Base-by-base conservation (phyloP, 1,140 invertebrate species). In the Xylocopa sonorina region DNA sequence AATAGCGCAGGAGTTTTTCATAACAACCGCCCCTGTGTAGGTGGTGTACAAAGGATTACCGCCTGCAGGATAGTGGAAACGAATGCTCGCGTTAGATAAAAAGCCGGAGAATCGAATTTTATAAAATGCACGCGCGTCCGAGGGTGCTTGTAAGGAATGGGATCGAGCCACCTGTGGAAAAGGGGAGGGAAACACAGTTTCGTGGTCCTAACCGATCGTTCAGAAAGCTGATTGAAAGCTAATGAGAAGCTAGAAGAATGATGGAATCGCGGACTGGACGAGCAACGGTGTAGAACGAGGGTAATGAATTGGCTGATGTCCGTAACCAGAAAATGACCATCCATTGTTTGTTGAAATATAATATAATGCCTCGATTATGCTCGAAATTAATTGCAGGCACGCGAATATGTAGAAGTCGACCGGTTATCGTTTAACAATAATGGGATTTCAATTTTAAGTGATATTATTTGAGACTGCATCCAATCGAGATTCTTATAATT, bases 21-120 rank as follows among this genome's bases (percentile, higher is more conserved):
- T 16, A 18, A 6, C n/a, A 51, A 46, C 12, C 41, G 41, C 12
- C 18, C 46, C 12, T 46, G 46, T 51, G 64, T 38, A 38, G 27
- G 18, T 10, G n/a, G 14, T 18, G 27, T 32, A 29, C 41, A 18
- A n/a, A 29, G 12, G 18, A 12, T 3, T 41, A 27, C 14, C 50
- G 53, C 1, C 32, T 34, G 6, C 48, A 46, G 32, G 29, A 72
- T n/a, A 67, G 34, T 24, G 64, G 79, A 71, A 71, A 76, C 68
- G 64, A 82, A 77, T 60, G 68, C 51, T 29, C 46, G 29, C 73
- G 80, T 80, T 72, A 85, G 77, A 78, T 75, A 81, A 80, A 71
- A 85, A 80, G 85, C n/a, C n/a, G n/a, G 83, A 57, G 85, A 88
- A 88, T 88, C 82, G 87, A 88, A 85, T 88, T 88, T 87, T 80